Percentiles rank a stretch among this genome's conserved stretches.
Conservation (phyloP, 1,140 invertebrate genomes). For the Heliconius hewitsoni region DNA sequence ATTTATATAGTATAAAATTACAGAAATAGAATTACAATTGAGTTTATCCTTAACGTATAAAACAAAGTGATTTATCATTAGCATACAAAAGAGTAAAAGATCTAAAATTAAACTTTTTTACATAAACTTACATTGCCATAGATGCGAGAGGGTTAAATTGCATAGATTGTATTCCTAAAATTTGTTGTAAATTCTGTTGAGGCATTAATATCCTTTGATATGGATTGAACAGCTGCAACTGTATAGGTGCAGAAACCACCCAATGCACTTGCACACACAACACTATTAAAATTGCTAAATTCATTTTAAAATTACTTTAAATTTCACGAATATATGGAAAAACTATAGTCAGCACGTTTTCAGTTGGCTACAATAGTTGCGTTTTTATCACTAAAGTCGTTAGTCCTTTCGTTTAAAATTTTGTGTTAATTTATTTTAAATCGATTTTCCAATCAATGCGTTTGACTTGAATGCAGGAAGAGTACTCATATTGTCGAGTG, state of each 20-base stretch:
- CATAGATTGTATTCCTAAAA: slow-evolving; percentile 45
- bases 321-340: background rate
- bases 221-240: slow-evolving; percentile 30
- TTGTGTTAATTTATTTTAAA: background rate
- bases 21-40: too few relatives aligned
- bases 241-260: slow-evolving; percentile 33
- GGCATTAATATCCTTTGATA: slow-evolving; percentile 24
- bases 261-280: slow-evolving; percentile 27
- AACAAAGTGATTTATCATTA: too few relatives aligned
- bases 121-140: slow-evolving; percentile 39
- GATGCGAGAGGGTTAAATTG: slow-evolving; percentile 32
- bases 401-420: background rate
- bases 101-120: too few relatives aligned
- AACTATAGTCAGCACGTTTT: background rate
- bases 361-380: background rate
- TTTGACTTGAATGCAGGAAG: slow-evolving; percentile 25
- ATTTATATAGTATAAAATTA: too few relatives aligned
- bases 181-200: slow-evolving; percentile 41
- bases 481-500: slow-evolving; percentile 12
- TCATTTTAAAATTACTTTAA: background rate
- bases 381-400: background rate
- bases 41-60: too few relatives aligned
- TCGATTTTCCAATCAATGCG: background rate
- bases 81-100: too few relatives aligned
- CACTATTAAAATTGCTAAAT: slow-evolving; percentile 19